These are phyloP conservation scores for Heliconius nattereri DNA, from an alignment of 1,140 invertebrate species.

Conservation along the genomic window DNA sequence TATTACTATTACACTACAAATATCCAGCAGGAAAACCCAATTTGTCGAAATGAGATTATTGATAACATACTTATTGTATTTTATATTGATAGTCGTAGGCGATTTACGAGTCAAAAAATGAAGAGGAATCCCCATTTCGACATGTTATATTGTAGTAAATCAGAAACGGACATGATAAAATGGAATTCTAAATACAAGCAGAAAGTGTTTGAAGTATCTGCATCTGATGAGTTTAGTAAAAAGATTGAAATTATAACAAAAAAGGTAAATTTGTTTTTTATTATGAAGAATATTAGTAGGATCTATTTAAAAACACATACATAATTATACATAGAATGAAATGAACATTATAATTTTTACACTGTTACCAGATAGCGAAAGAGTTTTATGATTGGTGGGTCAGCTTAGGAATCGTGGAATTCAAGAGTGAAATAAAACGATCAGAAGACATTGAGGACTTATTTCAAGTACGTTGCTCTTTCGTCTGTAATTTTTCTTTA, in stretches of 20 bases:
- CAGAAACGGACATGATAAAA: slow-evolving; percentile 77
- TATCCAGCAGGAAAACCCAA: no score
- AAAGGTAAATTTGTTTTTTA: slow-evolving; percentile 53
- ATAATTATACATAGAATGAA: neutral
- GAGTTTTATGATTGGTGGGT: slow-evolving; percentile 84
- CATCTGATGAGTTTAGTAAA: slow-evolving; percentile 76
- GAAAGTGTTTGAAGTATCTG: slow-evolving; percentile 68
- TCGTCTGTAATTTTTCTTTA: neutral
- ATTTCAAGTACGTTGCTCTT: slow-evolving; percentile 62
- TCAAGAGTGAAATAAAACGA: slow-evolving; percentile 74
- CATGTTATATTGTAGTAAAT: slow-evolving; percentile 72
- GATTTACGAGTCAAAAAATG: slow-evolving; percentile 11
- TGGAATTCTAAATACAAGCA: slow-evolving; percentile 76
- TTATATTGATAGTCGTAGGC: slow-evolving; percentile 7
- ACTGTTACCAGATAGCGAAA: slow-evolving; percentile 71
- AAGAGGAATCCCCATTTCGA: slow-evolving; percentile 65
- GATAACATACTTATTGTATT: neutral
- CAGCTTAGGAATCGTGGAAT: slow-evolving; percentile 75
- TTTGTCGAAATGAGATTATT: neutral
- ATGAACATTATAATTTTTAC: neutral
- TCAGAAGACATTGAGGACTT: slow-evolving; percentile 73
- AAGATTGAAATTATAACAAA: slow-evolving; percentile 79
- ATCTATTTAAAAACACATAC: neutral
- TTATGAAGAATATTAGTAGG: neutral
- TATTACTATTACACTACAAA: no score